Conservation (phyloP, 1,140 invertebrate genomes). For the Eriocheir sinensis region DNA sequence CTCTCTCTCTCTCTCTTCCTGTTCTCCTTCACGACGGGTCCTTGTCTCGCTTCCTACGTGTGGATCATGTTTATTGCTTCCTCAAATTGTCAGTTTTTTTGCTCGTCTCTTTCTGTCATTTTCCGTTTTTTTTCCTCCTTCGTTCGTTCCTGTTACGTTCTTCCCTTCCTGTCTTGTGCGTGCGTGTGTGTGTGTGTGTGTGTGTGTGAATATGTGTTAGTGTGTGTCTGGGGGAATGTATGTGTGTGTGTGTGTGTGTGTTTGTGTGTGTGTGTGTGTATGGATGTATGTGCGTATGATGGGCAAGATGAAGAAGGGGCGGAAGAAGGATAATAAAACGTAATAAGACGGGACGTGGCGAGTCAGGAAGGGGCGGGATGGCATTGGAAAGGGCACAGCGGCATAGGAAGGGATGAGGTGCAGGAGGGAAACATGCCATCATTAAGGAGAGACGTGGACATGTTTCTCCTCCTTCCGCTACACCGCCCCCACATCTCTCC, state of each 20-base stretch:
- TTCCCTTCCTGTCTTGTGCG: neutral
- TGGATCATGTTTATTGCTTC: constrained; percentile 14
- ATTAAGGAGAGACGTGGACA: too few species aligned
- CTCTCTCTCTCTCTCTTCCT: constrained; percentile 9
- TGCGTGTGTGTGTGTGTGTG: neutral
- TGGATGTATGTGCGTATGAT: constrained; percentile 6
- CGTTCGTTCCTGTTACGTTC: neutral
- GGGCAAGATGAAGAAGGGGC: too few species aligned
- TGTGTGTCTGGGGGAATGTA: neutral
- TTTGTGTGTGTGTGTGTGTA: neutral
- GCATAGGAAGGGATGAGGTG: too few species aligned
- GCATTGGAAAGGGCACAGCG: too few species aligned
- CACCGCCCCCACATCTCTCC: too few species aligned
- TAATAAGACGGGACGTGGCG: too few species aligned
- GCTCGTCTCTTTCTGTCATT: neutral
- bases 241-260: neutral
- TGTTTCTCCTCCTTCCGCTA: too few species aligned
- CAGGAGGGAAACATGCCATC: too few species aligned
- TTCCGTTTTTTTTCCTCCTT: neutral
- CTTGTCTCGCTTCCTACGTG: neutral
- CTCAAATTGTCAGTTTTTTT: neutral
- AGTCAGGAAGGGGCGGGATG: too few species aligned
- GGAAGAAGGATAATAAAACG: too few species aligned
- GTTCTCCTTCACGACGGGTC: neutral
- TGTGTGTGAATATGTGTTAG: neutral